Evolutionary conservation across 1,140 invertebrate genomes (phyloP), one percentile per base, ranked within the genome.

Genomic region (Brachionus rotundiformis): DNA sequence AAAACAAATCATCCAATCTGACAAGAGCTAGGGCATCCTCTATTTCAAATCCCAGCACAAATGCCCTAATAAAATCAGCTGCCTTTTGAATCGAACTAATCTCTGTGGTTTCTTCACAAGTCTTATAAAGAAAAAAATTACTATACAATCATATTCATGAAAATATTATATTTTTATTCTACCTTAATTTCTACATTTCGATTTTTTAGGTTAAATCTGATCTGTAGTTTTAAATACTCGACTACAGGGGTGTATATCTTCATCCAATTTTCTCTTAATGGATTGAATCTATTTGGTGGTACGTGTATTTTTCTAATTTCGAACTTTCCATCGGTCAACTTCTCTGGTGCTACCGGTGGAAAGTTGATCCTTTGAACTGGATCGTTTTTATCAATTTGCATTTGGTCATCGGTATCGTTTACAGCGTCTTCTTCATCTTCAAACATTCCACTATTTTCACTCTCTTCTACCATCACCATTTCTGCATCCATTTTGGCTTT

Each of bases 1-100:
- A 89, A 88, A 98, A 99, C 1, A 99, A 89, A 89, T 99, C 96
- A 88, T 99, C 97, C 54, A 99, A 90, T 84, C 98, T 90, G 5
- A 99, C 89, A 8, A 99, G 87, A 0, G 98, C 96, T 49, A 99
- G 86, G 0, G 96, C 94, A 89, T 99, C 97, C 88, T 90, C 84
- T 29, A 86, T 93, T 84, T 98, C 95, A 90, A 99, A 99, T 7
- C 98, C 97, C 84, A 93, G 92, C 23, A 96, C 90, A 87, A 98
- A 99, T 8, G 97, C 96, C 89, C 93, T 93, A 0, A 99, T 93
- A 91, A 99, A 99, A 89, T 99, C 97, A 16, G 95, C 94, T 65
- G 93, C 97, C 89, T 98, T 98, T 87, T 99, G 97, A 80, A 99
- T 89, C 87, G 95, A 93, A 23, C 92, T 87, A 83, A 95, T 92